A percentile compares a stretch with the other conserved stretches of the same genome.
Evolutionary conservation across 2,113 vertebrate species (phyloP).

Genomic region (Pedionomus torquatus): DNA sequence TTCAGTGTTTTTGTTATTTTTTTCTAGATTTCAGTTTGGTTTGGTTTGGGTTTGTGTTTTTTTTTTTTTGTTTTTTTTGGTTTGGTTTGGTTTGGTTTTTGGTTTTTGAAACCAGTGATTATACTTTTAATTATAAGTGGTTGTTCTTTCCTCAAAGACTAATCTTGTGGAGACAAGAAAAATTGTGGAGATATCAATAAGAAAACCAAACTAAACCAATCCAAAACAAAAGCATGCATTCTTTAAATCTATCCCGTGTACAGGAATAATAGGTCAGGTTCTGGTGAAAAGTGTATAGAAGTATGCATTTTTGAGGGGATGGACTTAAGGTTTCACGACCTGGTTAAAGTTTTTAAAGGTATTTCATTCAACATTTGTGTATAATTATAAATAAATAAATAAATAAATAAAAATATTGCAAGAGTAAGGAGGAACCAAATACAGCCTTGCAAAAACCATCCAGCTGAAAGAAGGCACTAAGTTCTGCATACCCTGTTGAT

Average conservation of each 20-base stretch:
- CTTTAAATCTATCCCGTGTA: not conserved
- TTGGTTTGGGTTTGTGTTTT: not conserved
- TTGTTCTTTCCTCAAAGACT: not conserved
- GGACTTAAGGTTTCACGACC: not conserved
- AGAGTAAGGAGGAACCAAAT: accelerated
- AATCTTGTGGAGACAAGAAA: not conserved
- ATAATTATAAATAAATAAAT: not conserved
- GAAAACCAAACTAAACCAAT: no score
- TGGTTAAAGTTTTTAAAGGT: not conserved
- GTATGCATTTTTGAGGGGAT: not conserved
- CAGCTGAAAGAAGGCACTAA: not conserved
- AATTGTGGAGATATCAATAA: not conserved
- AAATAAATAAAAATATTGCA: not conserved
- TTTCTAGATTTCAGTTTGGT: no score
- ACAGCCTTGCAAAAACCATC: not conserved
- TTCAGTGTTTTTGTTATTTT: not conserved
- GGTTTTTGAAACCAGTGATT: not conserved
- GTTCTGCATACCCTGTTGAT: not conserved
- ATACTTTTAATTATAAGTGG: not conserved
- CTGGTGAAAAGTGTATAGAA: not conserved
- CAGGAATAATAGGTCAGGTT: not conserved
- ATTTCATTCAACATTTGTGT: not conserved
- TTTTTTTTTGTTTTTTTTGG: not conserved
- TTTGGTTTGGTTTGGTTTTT: not conserved
- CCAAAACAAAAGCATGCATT: accelerated